phyloP scores from a whole-genome alignment of 2,888 invertebrate genomes.

The Dryobotodes eremita region DNA sequence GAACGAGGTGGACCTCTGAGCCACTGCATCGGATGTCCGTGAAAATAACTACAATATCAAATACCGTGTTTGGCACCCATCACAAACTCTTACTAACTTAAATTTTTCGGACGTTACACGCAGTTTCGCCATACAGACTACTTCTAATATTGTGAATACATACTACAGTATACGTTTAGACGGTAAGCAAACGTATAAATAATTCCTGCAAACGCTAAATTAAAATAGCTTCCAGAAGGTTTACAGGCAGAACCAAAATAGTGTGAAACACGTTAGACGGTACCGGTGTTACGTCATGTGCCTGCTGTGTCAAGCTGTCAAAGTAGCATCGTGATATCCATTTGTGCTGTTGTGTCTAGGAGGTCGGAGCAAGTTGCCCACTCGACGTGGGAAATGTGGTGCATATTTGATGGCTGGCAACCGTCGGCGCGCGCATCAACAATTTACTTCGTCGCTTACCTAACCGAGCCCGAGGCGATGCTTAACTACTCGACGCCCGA shows the following conservation, averaged over 20 bases:
- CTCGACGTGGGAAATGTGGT: constrained; percentile 77
- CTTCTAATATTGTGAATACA: background rate
- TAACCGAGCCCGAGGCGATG: constrained; percentile 78
- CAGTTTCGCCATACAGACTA: background rate
- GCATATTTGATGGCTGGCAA: constrained; percentile 85
- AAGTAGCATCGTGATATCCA: constrained; percentile 76
- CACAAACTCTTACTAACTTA: background rate
- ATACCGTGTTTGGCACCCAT: background rate
- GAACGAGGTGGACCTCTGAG: background rate
- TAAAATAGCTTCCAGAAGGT: constrained; percentile 22
- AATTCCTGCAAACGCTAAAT: background rate
- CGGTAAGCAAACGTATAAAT: constrained; percentile 8
- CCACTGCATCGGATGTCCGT: background rate
- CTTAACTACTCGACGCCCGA: constrained; percentile 75
- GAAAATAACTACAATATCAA: background rate
- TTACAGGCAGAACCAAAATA: constrained; percentile 62
- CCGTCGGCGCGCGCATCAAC: constrained; percentile 79
- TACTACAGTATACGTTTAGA: background rate
- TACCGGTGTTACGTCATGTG: constrained; percentile 68
- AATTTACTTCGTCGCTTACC: constrained; percentile 81
- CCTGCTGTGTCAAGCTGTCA: constrained; percentile 74
- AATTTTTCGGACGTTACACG: background rate
- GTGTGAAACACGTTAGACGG: constrained; percentile 59
- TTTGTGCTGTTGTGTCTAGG: constrained; percentile 71
- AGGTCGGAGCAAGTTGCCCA: constrained; percentile 69